Percentiles rank a stretch among this genome's conserved stretches.
Conservation (phyloP, 2,113 vertebrate species). For the Gyps fulvus region DNA sequence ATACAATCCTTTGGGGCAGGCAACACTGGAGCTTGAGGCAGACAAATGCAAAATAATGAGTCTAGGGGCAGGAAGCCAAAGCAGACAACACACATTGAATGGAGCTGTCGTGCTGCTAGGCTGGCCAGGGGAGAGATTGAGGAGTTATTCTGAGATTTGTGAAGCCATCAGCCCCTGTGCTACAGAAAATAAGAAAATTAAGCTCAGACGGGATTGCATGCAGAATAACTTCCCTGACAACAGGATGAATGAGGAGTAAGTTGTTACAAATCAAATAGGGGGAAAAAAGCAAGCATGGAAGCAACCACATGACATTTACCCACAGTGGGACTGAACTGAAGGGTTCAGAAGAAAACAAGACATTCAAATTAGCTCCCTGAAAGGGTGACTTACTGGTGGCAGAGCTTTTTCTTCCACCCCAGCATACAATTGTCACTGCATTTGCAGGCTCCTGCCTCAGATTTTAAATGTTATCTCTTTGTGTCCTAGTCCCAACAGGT, state of each 20-base stretch:
- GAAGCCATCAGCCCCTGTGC: not conserved
- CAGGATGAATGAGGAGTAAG: not conserved
- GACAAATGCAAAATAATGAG: not conserved
- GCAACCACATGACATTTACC: not conserved
- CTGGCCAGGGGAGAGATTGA: not conserved
- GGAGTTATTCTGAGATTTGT: not conserved
- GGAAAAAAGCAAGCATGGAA: not conserved
- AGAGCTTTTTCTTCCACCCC: not conserved
- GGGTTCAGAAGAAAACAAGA: not conserved
- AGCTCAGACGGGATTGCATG: not conserved
- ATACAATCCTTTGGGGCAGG: not conserved
- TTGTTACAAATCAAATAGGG: not conserved
- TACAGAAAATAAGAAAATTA: not conserved
- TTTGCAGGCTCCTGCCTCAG: not conserved
- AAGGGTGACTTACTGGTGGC: not conserved
- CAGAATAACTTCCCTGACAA: not conserved
- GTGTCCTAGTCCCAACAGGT: not conserved
- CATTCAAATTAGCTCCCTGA: not conserved
- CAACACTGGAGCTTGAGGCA: not conserved
- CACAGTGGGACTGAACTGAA: not conserved
- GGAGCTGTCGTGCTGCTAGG: not conserved
- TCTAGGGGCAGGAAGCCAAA: slow-evolving; percentile 19
- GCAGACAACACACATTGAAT: not conserved
- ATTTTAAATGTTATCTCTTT: not conserved
- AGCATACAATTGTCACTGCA: not conserved